Base-by-base conservation (phyloP, 2,797 vertebrate species). In the Selene dorsalis region DNA sequence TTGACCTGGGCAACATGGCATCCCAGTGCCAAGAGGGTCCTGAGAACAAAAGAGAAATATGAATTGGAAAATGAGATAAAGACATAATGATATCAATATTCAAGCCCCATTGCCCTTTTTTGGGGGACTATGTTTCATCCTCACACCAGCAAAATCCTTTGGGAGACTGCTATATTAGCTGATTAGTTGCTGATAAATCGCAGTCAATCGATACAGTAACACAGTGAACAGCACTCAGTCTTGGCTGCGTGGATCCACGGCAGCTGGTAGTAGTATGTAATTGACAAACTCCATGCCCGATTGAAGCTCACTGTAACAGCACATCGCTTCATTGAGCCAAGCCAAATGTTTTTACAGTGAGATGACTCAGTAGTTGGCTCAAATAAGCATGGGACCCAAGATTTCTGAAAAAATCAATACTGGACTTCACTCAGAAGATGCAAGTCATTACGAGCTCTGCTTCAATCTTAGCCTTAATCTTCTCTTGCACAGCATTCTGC, bases 21-120 rank as follows among this genome's bases (percentile, higher is more conserved):
- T 39, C 97, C 97, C 82, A 99, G 95, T 41, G 98, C 96, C 92
- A 99, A 90, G 75, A 99, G 94, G 4, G 98, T 99, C 93, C 98
- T 99, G 77, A 53, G n/a, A 65, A 61, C 7, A 24, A 48, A 52
- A 64, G 6, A 68, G 26, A 64, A 52, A 45, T 57, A 56, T 59
- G 55, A 83, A 69, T 69, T 26, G 71, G 12, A 43, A 58, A 61
- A 12, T 53, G 5, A 26, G 1, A 38, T 1, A 57, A 45, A 56
- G 13, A 35, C 24, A 57, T 4, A 62, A 30, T 30, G 13, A 69
- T 12, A 59, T 47, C 22, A 48, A 70, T 47, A 56, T 17, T 71
- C n/a, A 43, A 69, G 32, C 39, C 24, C 2, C 62, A 56, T 73
- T 63, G 64, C 63, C 66, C 20, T 66, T 63, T 62, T 16, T 62